Percentiles rank a stretch among this genome's conserved stretches.
These are phyloP conservation scores for Sarcophaga caerulescens DNA, from an alignment of 2,888 invertebrate species.

Conservation along the genomic window DNA sequence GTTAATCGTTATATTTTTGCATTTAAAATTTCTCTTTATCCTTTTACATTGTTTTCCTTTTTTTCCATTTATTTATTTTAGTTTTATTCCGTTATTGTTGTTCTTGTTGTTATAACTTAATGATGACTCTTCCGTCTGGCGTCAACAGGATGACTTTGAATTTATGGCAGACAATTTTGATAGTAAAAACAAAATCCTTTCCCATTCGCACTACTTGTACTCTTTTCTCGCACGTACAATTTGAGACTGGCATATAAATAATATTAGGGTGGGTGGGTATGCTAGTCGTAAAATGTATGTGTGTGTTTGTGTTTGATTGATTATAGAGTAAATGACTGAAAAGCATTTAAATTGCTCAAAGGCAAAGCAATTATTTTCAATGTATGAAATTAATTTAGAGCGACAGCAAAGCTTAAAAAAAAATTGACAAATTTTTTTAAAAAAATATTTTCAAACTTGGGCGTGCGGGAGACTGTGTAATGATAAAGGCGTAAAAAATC, in stretches of 20 bases:
- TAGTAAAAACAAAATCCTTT: conserved; percentile 16
- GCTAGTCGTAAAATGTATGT: not conserved
- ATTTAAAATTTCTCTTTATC: not conserved
- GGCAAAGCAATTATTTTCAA: conserved; percentile 19
- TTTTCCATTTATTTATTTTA: not conserved
- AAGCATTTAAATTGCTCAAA: conserved; percentile 24
- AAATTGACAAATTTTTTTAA: not conserved
- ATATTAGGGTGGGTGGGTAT: not conserved
- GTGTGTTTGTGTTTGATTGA: too few relatives aligned
- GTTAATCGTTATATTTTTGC: not conserved
- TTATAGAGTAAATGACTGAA: not conserved
- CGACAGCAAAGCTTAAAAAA: not conserved
- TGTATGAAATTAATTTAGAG: not conserved
- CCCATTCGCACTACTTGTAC: too few relatives aligned
- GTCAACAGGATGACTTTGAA: conserved; percentile 57
- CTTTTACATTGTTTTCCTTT: not conserved
- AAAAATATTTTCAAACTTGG: not conserved
- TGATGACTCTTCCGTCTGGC: conserved; percentile 48
- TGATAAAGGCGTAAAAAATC: not conserved
- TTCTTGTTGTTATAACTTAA: conserved; percentile 52
- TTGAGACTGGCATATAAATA: not conserved
- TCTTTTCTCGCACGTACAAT: not conserved
- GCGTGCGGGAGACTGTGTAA: not conserved
- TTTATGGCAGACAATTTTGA: conserved; percentile 60
- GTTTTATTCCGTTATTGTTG: conserved; percentile 31